phyloP scores from a whole-genome alignment of 2,888 invertebrate genomes.

The Phragmatobia fuliginosa region DNA sequence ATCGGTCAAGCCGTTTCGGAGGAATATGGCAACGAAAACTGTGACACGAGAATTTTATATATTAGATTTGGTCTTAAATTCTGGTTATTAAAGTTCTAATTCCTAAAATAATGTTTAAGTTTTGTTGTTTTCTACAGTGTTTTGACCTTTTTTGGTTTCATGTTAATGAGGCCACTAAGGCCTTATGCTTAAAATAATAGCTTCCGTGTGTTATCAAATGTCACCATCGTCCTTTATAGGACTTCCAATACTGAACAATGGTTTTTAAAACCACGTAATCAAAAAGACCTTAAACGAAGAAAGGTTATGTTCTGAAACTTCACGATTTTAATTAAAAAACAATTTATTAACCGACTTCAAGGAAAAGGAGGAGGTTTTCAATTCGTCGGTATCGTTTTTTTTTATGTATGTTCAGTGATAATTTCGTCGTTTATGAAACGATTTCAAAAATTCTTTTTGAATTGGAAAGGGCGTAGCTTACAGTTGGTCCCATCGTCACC shows the following conservation, averaged over 20 bases:
- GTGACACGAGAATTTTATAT: too few relatives aligned
- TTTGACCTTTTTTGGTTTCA: background rate
- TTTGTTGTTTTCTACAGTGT: background rate
- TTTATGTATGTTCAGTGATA: too few relatives aligned
- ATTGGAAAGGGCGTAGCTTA: too few relatives aligned
- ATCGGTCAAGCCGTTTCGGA: too few relatives aligned
- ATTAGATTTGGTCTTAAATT: background rate
- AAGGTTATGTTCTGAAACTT: background rate
- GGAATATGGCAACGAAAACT: too few relatives aligned
- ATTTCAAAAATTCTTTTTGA: too few relatives aligned
- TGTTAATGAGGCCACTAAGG: background rate
- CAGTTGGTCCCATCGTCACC: too few relatives aligned
- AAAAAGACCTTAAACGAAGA: background rate
- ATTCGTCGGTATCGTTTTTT: too few relatives aligned
- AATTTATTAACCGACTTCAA: too few relatives aligned
- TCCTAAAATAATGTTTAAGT: background rate
- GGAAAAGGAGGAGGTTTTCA: too few relatives aligned
- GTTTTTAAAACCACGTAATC: background rate
- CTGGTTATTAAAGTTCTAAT: background rate
- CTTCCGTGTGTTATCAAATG: background rate
- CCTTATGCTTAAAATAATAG: background rate
- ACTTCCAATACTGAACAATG: background rate
- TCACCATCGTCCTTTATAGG: background rate
- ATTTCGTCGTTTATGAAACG: too few relatives aligned
- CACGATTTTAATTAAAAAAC: too few relatives aligned